phyloP scores from a whole-genome alignment of 2,888 invertebrate genomes.

The Hyles lineata region DNA sequence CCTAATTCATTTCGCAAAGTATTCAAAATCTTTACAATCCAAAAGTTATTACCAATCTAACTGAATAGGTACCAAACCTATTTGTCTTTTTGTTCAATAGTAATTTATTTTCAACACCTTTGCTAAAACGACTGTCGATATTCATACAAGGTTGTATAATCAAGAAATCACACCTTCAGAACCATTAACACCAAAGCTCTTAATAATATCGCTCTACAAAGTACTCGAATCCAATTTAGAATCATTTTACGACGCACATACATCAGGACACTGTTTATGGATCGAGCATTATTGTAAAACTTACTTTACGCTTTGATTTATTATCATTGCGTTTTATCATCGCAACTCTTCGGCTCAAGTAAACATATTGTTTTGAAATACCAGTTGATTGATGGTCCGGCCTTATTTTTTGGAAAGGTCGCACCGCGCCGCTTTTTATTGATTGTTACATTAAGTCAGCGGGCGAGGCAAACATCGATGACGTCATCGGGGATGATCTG shows the following conservation, averaged over 20 bases:
- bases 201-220: neutral
- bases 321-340: constrained; percentile 28
- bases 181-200: neutral
- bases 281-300: constrained; percentile 28
- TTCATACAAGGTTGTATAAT: too few relatives aligned
- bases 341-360: constrained; percentile 20
- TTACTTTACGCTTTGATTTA: constrained; percentile 28
- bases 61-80: too few relatives aligned
- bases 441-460: constrained; percentile 18
- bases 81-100: too few relatives aligned
- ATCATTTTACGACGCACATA: constrained; percentile 24
- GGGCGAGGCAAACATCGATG: neutral
- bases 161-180: neutral
- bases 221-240: constrained; percentile 28
- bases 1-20: too few relatives aligned
- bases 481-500: constrained; percentile 5
- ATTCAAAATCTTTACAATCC: too few relatives aligned
- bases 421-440: neutral
- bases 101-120: too few relatives aligned
- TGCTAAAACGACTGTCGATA: too few relatives aligned
- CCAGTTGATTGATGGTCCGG: constrained; percentile 24
- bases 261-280: constrained; percentile 19
- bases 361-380: constrained; percentile 29
- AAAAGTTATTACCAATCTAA: too few relatives aligned
- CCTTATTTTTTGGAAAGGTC: constrained; percentile 29